Conservation (phyloP, 2,888 invertebrate genomes). For the Drosophila antonietae region DNA sequence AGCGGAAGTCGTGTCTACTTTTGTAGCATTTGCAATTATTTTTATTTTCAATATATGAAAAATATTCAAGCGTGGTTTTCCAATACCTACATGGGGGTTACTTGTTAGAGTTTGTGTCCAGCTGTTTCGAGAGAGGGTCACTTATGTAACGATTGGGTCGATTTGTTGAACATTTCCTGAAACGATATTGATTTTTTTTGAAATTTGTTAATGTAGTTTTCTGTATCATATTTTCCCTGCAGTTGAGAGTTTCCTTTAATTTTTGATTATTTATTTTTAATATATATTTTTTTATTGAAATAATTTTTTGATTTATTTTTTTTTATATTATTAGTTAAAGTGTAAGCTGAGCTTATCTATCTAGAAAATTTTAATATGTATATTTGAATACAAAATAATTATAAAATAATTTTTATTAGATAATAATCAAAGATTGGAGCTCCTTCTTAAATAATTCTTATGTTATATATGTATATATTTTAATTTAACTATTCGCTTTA, state of each 20-base stretch:
- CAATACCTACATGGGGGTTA: constrained; percentile 32
- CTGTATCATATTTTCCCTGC: not conserved
- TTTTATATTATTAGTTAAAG: too few relatives aligned
- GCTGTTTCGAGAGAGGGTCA: constrained; percentile 18
- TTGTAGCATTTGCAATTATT: constrained; percentile 67
- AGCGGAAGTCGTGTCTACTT: constrained; percentile 41
- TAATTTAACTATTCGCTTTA: not conserved
- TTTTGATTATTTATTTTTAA: too few relatives aligned
- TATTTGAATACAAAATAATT: too few relatives aligned
- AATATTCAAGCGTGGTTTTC: constrained; percentile 12
- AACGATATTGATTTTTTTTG: constrained; percentile 20
- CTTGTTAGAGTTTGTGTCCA: constrained; percentile 20
- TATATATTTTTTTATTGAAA: not conserved
- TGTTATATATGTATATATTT: too few relatives aligned
- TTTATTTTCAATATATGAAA: constrained; percentile 20
- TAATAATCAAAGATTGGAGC: too few relatives aligned
- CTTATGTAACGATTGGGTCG: constrained; percentile 44
- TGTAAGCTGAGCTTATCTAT: too few relatives aligned
- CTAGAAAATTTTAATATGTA: too few relatives aligned
- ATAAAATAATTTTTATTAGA: too few relatives aligned
- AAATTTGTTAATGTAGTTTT: not conserved
- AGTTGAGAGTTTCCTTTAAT: not conserved
- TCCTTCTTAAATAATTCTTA: too few relatives aligned
- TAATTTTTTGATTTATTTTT: too few relatives aligned
- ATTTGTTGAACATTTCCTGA: constrained; percentile 64